Base-by-base conservation (phyloP, 2,797 vertebrate species). In the Crocidura indochinensis region DNA sequence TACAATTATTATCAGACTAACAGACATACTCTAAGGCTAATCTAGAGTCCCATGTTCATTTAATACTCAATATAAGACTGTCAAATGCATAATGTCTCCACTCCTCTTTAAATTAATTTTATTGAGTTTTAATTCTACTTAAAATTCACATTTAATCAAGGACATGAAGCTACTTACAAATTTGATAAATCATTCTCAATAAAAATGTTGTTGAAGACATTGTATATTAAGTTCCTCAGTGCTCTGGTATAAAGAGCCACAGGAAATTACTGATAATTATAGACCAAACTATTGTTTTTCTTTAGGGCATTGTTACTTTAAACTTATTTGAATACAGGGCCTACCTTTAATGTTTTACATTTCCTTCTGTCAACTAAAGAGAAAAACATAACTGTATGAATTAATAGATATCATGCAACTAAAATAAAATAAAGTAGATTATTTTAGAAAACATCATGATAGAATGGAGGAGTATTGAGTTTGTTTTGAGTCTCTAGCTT, bases 361-460 rank as follows among this genome's bases (percentile, higher is more conserved):
- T 14, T 17, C 51, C 51, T 53, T 17, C 17, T 53, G 51, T 82
- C 53, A 22, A 68, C 8, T 82, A 62, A 73, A 4, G 3, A 17
- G 68, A 74, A 60, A 65, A 75, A 44, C 8, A 60, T 12, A 72
- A 60, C 56, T 62, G 64, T 64, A 26, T 67, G 76, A 82, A 68
- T 86, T 79, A 84, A 71, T 74, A 90, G 15, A 72, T 19, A 44
- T 29, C 4, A 60, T 24, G 19, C 72, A 12, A 72, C 76, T 31
- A 74, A 84, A 81, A 29, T 64, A 11, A 31, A 31, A 56, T 38
- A 10, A 49, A 60, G 1, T 24, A 80, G 17, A 6, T 65, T 81
- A 85, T 90, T 94, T 86, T 88, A 65, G 31, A 53, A 68, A 31
- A 67, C 3, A 29, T 51, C 6, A 38, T 46, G 75, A 88, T 26